Percentiles rank a stretch among this genome's conserved stretches.
phyloP scores from a whole-genome alignment of 2,888 invertebrate genomes.

The Cheilosia pagana region DNA sequence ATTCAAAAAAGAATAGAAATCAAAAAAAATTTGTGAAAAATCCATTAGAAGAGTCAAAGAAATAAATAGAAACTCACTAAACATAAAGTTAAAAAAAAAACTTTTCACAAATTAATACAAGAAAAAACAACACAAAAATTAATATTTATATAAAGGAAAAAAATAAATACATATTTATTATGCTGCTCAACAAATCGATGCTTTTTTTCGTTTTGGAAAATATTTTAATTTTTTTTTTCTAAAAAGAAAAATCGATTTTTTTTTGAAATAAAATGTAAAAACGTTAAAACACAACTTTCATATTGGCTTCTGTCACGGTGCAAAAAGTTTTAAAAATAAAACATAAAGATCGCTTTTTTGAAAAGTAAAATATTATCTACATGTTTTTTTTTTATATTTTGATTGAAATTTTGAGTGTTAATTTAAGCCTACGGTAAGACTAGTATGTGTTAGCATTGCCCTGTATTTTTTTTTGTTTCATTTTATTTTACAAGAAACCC shows the following conservation, averaged over 20 bases:
- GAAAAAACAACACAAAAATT: constrained; percentile 63
- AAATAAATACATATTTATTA: constrained; percentile 51
- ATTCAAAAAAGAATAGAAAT: constrained; percentile 17
- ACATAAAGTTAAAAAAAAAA: constrained; percentile 44
- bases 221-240: constrained; percentile 46
- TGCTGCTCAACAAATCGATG: constrained; percentile 71
- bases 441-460: constrained; percentile 72
- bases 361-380: constrained; percentile 56
- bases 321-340: constrained; percentile 66
- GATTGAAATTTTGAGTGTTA: constrained; percentile 59
- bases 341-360: constrained; percentile 66
- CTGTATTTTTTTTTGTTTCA: constrained; percentile 38
- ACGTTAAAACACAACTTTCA: constrained; percentile 69
- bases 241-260: constrained; percentile 28
- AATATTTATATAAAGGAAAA: constrained; percentile 42
- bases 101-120: constrained; percentile 45
- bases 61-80: constrained; percentile 26
- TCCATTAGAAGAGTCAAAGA: constrained; percentile 29
- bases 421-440: constrained; percentile 50
- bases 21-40: constrained; percentile 9
- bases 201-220: constrained; percentile 44
- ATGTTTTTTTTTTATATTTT: constrained; percentile 19
- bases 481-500: constrained; percentile 48
- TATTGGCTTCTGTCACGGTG: constrained; percentile 74
- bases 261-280: constrained; percentile 23